A percentile compares a stretch with the other conserved stretches of the same genome.
phyloP scores from a whole-genome alignment of 1,140 invertebrate species.

The Orchesella cincta region DNA sequence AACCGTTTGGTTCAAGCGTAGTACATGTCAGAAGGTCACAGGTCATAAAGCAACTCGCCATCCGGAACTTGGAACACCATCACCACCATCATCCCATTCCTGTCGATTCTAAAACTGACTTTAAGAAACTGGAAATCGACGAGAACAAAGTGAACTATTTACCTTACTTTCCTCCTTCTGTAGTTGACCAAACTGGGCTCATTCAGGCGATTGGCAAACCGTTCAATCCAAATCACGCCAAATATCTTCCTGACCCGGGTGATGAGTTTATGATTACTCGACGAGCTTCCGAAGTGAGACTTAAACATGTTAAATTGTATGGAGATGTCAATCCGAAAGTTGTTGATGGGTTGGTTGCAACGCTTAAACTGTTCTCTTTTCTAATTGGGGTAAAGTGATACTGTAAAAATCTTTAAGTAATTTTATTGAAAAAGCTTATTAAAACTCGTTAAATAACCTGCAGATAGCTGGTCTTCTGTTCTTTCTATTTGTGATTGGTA shows the following conservation, averaged over 20 bases:
- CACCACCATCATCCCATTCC: background rate
- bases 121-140: background rate
- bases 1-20: too few relatives aligned
- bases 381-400: background rate
- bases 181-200: background rate
- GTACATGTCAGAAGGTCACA: too few relatives aligned
- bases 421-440: background rate
- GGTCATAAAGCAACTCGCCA: too few relatives aligned
- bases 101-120: background rate
- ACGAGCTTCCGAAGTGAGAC: background rate
- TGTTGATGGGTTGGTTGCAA: background rate
- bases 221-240: constrained; percentile 16
- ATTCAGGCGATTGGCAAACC: constrained; percentile 11
- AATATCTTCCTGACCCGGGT: background rate
- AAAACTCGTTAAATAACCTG: background rate
- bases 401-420: too few relatives aligned
- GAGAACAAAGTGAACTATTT: constrained; percentile 13
- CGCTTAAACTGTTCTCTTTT: background rate
- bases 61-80: too few relatives aligned
- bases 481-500: background rate
- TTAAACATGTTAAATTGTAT: background rate
- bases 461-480: background rate
- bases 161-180: background rate
- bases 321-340: background rate
- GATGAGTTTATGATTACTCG: background rate